phyloP scores from a whole-genome alignment of 2,797 vertebrate species.

The Mycteria americana region DNA sequence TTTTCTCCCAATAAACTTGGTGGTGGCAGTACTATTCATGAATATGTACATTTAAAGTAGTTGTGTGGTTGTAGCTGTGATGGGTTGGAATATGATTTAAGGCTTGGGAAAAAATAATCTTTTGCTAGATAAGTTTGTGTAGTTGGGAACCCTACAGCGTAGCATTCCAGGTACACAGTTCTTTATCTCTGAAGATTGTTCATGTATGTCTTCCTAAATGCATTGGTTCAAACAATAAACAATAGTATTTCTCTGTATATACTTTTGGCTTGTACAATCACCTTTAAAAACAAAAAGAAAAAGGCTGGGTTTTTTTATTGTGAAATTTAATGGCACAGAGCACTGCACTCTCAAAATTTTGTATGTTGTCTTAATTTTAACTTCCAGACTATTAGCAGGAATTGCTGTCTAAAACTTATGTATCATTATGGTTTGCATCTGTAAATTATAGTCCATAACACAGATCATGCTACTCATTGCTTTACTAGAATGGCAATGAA shows the following conservation, averaged over 20 bases:
- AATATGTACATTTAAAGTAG: not conserved
- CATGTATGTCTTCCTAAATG: not conserved
- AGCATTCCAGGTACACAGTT: not conserved
- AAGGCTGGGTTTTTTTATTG: fast-evolving
- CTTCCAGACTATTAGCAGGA: not conserved
- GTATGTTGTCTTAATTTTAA: not conserved
- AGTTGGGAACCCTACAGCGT: not conserved
- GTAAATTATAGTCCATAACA: not conserved
- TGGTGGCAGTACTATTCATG: not conserved
- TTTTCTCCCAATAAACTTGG: not conserved
- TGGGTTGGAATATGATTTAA: not conserved
- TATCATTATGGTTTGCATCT: not conserved
- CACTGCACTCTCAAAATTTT: not conserved
- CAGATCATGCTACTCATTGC: not conserved
- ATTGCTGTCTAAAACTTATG: not conserved
- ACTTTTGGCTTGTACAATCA: not conserved
- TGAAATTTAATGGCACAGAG: not conserved
- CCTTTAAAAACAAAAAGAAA: not conserved
- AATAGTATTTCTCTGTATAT: not conserved
- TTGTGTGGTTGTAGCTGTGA: not conserved
- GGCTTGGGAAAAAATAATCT: not conserved
- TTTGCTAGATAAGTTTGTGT: not conserved
- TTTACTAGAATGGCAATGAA: not conserved
- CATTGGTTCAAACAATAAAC: not conserved
- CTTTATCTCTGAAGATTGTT: not conserved